These are phyloP conservation scores for Emydoidea blandingii DNA, from an alignment of 2,797 vertebrate genomes.

Conservation along the genomic window DNA sequence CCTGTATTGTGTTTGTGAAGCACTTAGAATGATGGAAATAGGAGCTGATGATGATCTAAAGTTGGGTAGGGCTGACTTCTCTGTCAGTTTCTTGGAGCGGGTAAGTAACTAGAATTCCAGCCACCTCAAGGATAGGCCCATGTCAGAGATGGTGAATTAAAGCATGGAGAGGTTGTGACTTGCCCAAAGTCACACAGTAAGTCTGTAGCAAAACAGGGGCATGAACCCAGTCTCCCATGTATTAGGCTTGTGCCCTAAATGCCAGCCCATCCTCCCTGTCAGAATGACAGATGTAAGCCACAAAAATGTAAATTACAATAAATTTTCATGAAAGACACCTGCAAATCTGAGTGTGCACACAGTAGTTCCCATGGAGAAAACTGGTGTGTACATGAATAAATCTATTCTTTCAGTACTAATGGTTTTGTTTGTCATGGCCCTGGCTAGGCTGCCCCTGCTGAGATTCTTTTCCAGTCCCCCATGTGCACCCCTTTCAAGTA, in stretches of 20 bases:
- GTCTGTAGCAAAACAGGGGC: not conserved
- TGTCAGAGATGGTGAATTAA: not conserved
- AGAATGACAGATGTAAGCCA: not conserved
- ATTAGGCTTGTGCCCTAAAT: not conserved
- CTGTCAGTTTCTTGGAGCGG: not conserved
- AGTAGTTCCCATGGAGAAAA: not conserved
- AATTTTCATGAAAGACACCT: not conserved
- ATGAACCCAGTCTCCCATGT: not conserved
- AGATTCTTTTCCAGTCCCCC: not conserved
- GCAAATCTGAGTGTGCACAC: not conserved
- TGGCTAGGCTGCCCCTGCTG: not conserved
- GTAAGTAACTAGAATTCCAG: not conserved
- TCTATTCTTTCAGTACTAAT: not conserved
- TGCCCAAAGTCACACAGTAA: not conserved
- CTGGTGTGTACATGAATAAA: not conserved
- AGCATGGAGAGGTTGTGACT: not conserved
- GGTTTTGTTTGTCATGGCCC: not conserved
- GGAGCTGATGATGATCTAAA: not conserved
- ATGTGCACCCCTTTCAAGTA: too few relatives aligned
- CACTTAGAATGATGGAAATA: not conserved
- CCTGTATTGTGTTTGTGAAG: not conserved
- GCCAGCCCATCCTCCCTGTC: not conserved
- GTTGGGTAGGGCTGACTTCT: not conserved
- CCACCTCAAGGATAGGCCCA: not conserved
- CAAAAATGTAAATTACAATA: not conserved